phyloP scores from a whole-genome alignment of 2,113 vertebrate species.

The Pitta sordida region DNA sequence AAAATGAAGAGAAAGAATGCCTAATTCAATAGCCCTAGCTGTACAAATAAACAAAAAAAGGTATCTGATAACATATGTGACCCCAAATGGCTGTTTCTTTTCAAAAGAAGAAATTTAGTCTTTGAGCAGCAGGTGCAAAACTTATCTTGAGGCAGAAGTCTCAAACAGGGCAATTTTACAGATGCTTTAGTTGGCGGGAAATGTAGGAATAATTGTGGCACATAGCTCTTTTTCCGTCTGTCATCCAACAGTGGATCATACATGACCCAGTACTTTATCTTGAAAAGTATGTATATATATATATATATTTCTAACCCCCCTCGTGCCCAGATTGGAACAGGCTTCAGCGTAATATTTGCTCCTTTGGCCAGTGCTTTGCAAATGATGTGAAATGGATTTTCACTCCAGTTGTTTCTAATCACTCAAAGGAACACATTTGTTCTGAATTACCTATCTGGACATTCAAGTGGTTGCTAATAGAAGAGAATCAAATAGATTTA shows the following conservation, averaged over 20 bases:
- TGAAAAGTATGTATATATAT: neutral
- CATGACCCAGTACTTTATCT: neutral
- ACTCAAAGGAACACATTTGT: slow-evolving; percentile 41
- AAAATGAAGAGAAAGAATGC: neutral
- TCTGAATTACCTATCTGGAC: slow-evolving; percentile 60
- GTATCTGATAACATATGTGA: slow-evolving; percentile 16
- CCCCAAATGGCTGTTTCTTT: slow-evolving; percentile 25
- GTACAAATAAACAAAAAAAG: slow-evolving; percentile 35
- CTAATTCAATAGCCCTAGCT: neutral
- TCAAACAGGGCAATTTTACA: slow-evolving; percentile 41
- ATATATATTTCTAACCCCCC: neutral
- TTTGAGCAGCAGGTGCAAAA: slow-evolving; percentile 59
- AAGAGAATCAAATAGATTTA: neutral
- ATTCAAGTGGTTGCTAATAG: slow-evolving; percentile 11
- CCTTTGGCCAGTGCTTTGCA: slow-evolving; percentile 31
- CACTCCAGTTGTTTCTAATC: slow-evolving; percentile 43
- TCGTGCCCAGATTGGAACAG: neutral
- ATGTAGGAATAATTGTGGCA: neutral
- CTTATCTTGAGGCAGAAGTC: slow-evolving; percentile 48
- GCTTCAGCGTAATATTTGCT: slow-evolving; percentile 38
- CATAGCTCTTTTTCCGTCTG: neutral
- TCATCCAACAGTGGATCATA: neutral
- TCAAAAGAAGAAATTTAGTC: slow-evolving; percentile 53
- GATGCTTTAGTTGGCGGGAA: neutral
- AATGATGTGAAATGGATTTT: slow-evolving; percentile 35